Conservation (phyloP, 2,888 invertebrate genomes). For the Chesias legatella region DNA sequence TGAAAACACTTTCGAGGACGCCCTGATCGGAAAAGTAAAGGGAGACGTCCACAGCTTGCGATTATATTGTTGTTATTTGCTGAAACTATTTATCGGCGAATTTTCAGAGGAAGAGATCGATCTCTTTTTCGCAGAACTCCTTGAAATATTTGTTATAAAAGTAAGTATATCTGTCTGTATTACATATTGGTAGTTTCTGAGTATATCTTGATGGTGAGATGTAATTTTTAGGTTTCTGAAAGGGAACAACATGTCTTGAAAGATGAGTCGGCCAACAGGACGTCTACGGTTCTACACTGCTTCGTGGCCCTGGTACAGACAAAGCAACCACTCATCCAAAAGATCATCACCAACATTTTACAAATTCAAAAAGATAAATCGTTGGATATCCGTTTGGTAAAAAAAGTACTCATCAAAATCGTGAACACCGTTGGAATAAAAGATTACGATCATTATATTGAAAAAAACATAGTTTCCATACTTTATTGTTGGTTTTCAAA, state of each 20-base stretch:
- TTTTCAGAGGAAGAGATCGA: conserved; percentile 43
- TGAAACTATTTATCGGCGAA: conserved; percentile 40
- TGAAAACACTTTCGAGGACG: conserved; percentile 44
- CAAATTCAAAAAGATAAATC: conserved; percentile 74
- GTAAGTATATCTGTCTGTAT: conserved; percentile 42
- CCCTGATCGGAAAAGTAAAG: conserved; percentile 48
- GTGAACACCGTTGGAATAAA: conserved; percentile 40
- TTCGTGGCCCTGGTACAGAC: conserved; percentile 75
- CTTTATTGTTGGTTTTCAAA: conserved; percentile 71
- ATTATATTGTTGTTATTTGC: conserved; percentile 59
- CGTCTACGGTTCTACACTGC: conserved; percentile 79
- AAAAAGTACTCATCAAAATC: conserved; percentile 65
- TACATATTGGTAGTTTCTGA: too few relatives aligned
- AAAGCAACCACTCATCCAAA: conserved; percentile 72
- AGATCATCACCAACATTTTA: conserved; percentile 76
- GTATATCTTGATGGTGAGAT: not conserved
- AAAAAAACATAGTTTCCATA: conserved; percentile 68
- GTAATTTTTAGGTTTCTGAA: conserved; percentile 54
- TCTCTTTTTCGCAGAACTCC: conserved; percentile 38
- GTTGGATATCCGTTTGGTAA: conserved; percentile 58
- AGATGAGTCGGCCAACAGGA: conserved; percentile 81
- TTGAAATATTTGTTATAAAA: conserved; percentile 57
- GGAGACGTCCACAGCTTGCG: conserved; percentile 55
- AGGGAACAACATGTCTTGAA: conserved; percentile 60
- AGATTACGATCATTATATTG: conserved; percentile 52